A percentile compares a stretch with the other conserved stretches of the same genome.
Evolutionary conservation across 2,888 invertebrate species (phyloP).

Genomic region (Limnephilus rhombicus): DNA sequence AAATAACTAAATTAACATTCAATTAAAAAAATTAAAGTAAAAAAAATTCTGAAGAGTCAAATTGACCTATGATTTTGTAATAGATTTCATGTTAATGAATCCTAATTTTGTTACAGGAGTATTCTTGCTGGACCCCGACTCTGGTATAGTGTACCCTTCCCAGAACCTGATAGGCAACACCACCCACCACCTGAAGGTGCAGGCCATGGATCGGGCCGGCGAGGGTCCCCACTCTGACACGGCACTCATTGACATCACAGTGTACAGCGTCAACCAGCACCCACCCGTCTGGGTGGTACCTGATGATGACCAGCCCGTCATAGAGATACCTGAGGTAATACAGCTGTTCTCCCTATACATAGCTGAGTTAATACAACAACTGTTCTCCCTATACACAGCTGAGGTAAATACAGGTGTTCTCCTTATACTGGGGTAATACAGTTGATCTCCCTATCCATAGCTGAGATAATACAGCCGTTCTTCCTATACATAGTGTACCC

Average conservation of each 20-base stretch:
- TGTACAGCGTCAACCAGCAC: constrained; percentile 89
- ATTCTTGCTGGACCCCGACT: constrained; percentile 86
- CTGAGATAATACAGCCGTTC: constrained; percentile 80
- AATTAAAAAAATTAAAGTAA: no score
- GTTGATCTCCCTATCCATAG: no score
- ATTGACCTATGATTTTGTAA: background rate
- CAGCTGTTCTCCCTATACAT: background rate
- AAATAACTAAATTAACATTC: no score
- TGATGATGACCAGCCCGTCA: constrained; percentile 84
- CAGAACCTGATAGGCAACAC: constrained; percentile 82
- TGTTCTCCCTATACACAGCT: no score
- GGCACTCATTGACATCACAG: constrained; percentile 86
- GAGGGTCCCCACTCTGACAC: constrained; percentile 81
- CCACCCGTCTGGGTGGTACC: constrained; percentile 90
- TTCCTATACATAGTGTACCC: no score
- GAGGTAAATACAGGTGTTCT: no score
- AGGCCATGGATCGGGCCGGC: constrained; percentile 87
- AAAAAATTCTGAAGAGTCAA: no score
- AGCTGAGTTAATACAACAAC: no score
- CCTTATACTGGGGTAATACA: no score
- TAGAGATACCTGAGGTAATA: constrained; percentile 90
- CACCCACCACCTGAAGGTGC: constrained; percentile 79
- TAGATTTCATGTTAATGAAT: background rate
- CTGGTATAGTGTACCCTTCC: constrained; percentile 90
- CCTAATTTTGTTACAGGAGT: constrained; percentile 75